phyloP scores from a whole-genome alignment of 2,113 vertebrate genomes.

The Pachypanchax playfairii region DNA sequence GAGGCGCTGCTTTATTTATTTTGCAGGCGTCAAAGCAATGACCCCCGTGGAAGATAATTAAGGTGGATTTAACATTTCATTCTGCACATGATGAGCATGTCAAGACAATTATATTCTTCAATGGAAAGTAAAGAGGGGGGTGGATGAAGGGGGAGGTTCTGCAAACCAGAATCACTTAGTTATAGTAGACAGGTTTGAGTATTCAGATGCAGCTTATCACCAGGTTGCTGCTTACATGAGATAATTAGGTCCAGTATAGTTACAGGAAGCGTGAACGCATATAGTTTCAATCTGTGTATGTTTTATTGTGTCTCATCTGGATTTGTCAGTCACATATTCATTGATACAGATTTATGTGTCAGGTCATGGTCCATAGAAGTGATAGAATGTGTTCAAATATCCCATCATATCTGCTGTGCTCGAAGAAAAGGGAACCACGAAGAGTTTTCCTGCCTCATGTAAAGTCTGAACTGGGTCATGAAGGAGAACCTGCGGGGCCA shows the following conservation, averaged over 20 bases:
- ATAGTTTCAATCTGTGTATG: conserved; percentile 63
- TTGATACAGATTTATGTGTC: conserved; percentile 72
- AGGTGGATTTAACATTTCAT: conserved; percentile 67
- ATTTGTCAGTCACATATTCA: conserved; percentile 65
- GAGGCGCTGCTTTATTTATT: conserved; percentile 59
- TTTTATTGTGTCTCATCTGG: conserved; percentile 53
- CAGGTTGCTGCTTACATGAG: conserved; percentile 54
- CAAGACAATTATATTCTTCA: conserved; percentile 59
- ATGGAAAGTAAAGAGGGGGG: conserved; percentile 24
- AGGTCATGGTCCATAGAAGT: conserved; percentile 62
- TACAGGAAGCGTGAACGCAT: conserved; percentile 65
- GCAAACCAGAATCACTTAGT: conserved; percentile 49
- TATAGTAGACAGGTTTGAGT: conserved; percentile 53
- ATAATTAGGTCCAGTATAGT: conserved; percentile 70
- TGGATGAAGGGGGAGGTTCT: conserved; percentile 22
- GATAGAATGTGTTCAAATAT: conserved; percentile 64
- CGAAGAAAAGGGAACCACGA: conserved; percentile 36
- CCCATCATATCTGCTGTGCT: conserved; percentile 61
- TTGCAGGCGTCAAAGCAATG: conserved; percentile 59
- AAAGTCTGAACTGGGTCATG: conserved; percentile 70
- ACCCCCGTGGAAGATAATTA: conserved; percentile 71
- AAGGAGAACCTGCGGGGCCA: conserved; percentile 47
- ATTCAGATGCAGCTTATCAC: conserved; percentile 61
- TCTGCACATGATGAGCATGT: conserved; percentile 62
- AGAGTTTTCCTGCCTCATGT: conserved; percentile 56